phyloP scores from a whole-genome alignment of 2,797 vertebrate species.

The Margarornis squamiger region DNA sequence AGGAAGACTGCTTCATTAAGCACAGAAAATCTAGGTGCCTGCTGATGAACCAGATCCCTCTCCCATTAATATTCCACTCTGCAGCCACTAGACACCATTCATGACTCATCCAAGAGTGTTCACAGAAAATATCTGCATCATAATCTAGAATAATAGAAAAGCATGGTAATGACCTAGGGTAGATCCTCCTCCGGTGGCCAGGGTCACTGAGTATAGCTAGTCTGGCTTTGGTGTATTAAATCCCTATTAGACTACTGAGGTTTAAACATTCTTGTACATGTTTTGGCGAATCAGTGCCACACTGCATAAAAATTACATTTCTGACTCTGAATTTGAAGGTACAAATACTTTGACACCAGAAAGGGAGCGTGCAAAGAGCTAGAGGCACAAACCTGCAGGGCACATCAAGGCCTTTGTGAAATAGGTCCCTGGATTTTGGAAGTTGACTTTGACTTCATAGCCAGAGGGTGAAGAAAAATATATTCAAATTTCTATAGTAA shows the following conservation, averaged over 20 bases:
- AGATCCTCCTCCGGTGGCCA: background rate
- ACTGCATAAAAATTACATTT: background rate
- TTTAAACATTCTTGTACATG: background rate
- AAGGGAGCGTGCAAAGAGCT: background rate
- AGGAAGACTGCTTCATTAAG: background rate
- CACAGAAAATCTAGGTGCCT: background rate
- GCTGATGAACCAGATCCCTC: background rate
- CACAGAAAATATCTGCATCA: background rate
- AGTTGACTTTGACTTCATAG: background rate
- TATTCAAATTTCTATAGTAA: conserved; percentile 35
- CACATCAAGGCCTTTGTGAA: background rate
- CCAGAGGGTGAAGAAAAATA: conserved; percentile 15
- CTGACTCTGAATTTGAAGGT: background rate
- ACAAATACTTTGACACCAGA: background rate
- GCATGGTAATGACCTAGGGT: background rate
- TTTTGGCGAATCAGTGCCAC: background rate
- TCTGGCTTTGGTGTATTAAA: background rate
- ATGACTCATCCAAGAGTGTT: background rate
- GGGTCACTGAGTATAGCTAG: background rate
- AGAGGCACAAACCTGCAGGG: background rate
- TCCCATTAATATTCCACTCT: background rate
- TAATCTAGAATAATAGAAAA: background rate
- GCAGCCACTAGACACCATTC: background rate
- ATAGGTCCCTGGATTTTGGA: conserved; percentile 6
- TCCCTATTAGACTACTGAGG: background rate